Conservation (phyloP, 1,140 invertebrate species). For the Drosophila kurseongensis region DNA sequence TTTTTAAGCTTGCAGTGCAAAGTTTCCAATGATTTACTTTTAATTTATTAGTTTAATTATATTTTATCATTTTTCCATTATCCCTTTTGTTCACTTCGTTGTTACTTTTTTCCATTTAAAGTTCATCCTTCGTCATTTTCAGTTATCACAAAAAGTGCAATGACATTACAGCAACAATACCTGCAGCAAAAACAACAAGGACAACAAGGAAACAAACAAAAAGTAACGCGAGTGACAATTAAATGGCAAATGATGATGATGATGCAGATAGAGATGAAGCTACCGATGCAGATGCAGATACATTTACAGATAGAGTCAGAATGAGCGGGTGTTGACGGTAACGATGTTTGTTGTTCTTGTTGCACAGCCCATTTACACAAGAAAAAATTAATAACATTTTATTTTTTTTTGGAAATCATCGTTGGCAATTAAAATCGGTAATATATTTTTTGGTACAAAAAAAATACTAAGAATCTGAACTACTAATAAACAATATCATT, state of each 20-base stretch:
- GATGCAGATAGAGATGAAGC: slow-evolving; percentile 15
- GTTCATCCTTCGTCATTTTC: slow-evolving; percentile 18
- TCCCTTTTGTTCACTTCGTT: not conserved
- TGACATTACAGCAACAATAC: slow-evolving; percentile 57
- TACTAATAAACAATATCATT: too few species aligned
- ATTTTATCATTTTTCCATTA: not conserved
- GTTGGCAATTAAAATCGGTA: too few species aligned
- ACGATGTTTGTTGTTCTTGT: slow-evolving; percentile 43
- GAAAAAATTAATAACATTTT: not conserved
- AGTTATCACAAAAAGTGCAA: slow-evolving; percentile 63
- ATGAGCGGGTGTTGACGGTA: slow-evolving; percentile 9
- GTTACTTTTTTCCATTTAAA: not conserved
- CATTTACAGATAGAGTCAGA: slow-evolving; percentile 12
- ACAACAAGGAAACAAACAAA: slow-evolving; percentile 26
- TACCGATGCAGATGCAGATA: slow-evolving; percentile 9
- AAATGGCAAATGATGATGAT: slow-evolving; percentile 58
- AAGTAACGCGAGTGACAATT: slow-evolving; percentile 60
- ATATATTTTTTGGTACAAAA: too few species aligned
- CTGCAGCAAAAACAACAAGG: slow-evolving; percentile 17
- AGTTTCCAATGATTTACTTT: not conserved
- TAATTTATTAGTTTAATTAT: not conserved
- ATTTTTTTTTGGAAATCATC: too few species aligned
- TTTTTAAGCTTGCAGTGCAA: too few species aligned
- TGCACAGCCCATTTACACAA: slow-evolving; percentile 8
- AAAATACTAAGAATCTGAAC: too few species aligned